Evolutionary conservation across 2,888 invertebrate species (phyloP), one percentile per base, ranked within the genome.

Genomic region (Agrilus biguttatus): DNA sequence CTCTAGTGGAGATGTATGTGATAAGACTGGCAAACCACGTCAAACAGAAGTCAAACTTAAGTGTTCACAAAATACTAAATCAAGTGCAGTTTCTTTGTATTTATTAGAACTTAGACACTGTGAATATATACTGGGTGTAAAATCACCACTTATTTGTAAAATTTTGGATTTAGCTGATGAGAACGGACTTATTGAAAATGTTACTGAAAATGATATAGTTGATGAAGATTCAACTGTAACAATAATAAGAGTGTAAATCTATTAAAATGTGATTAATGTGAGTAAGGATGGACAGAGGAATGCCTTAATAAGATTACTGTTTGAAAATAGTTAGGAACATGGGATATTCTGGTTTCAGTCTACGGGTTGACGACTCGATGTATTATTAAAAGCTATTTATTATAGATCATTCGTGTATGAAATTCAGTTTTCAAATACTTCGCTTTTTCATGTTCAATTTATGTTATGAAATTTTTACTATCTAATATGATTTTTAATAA

Each of bases 91-190:
- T 0, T 83, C 90, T 0, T 71, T 96, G 45, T 93, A 88, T 61
- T 69, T 97, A 14, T 65, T 91, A 4, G 97, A 97, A 61, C 95
- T 95, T 0, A 79, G 81, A 57, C 83, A 86, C 0, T 97, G 97
- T 60, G 87, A 92, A 65, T 97, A 97, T 62, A 82, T 92, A 42
- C 69, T 98, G 41, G 89, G 87, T n/a, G 89, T 97, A 0, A 95
- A 96, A 61, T 91, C 95, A 0, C 83, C 87, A 0, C 66, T 93
- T 8, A 82, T 96, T 53, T 95, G 95, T 67, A 79, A 86, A 55
- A 78, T 95, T 49, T 65, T 93, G 41, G 77, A 82, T 2, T 70
- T 78, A 48, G 88, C 86, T 1, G 89, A 93, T 63, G 80, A 85
- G 21, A 71, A 83, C 56, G 93, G 91, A 3, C 67, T 90, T 2